phyloP scores from a whole-genome alignment of 2,888 invertebrate species.

The Pandemis corylana region DNA sequence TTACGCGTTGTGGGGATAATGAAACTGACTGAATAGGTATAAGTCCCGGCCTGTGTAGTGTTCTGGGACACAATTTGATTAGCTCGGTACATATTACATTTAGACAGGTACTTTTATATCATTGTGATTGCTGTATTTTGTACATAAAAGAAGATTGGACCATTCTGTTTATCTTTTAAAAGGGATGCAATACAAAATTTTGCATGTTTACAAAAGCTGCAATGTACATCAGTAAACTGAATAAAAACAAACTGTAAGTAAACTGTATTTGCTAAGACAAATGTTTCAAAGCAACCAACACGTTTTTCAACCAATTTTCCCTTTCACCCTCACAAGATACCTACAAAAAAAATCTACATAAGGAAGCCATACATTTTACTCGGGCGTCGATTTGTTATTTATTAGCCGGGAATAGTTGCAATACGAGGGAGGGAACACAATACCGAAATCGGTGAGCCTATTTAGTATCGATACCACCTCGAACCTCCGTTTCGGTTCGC shows the following conservation, averaged over 20 bases:
- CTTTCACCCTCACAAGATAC: slow-evolving; percentile 57
- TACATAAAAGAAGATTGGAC: background rate
- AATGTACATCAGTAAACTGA: too few species aligned
- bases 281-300: slow-evolving; percentile 36
- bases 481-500: slow-evolving; percentile 70
- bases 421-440: slow-evolving; percentile 77
- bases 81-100: slow-evolving; percentile 48
- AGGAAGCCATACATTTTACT: slow-evolving; percentile 80
- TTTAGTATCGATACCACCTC: slow-evolving; percentile 78
- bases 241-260: background rate
- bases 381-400: slow-evolving; percentile 84
- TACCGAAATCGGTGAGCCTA: slow-evolving; percentile 80
- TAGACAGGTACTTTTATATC: background rate
- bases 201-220: too few species aligned
- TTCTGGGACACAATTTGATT: slow-evolving; percentile 63
- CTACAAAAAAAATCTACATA: slow-evolving; percentile 66
- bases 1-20: slow-evolving; percentile 72
- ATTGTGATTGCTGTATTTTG: background rate
- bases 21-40: slow-evolving; percentile 69
- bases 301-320: slow-evolving; percentile 48
- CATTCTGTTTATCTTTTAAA: too few species aligned
- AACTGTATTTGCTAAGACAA: slow-evolving; percentile 26
- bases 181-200: too few species aligned
- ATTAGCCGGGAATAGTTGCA: slow-evolving; percentile 83
- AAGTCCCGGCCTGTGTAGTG: slow-evolving; percentile 57